Evolutionary conservation across 1,140 invertebrate genomes (phyloP), one percentile per base, ranked within the genome.

Genomic region (Drosophila carrolli): DNA sequence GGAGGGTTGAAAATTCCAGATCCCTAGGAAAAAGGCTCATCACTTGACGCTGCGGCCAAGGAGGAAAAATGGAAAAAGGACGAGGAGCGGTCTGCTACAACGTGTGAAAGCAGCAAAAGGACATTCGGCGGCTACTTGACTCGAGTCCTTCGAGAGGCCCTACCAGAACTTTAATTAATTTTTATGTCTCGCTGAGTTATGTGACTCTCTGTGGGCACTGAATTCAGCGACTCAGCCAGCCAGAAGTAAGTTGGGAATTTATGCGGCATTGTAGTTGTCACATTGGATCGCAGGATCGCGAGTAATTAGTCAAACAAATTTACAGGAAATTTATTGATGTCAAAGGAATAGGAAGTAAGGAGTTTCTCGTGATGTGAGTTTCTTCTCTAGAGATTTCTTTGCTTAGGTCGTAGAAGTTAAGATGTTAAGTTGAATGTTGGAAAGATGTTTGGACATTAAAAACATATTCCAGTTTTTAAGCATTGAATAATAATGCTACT

Each of bases 171-270:
- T 89, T 89, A 89, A 89, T 89, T 89, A 89, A 89, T 89, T 89
- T 89, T 77, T 73, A 80, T 83, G 76, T 80, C 75, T 53, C 29
- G 48, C 74, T 85, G 75, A 85, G 58, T 85, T 85, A 85, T 85
- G 78, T 78, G 82, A 85, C 82, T 75, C 75, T 44, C 83, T 88
- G 82, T 67, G 82, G 82, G 79, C 55, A 63, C 16, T 19, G 60
- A 63, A 59, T 11, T 53, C 32, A 19, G 32, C 50, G 14, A 11
- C 13, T 29, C 13, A 65, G 48, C 65, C 65, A 89, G 41, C 48
- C 74, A 80, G 79, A 84, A 89, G 70, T 89, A 89, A 89, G 37
- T 78, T 56, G 68, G 35, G 37, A 78, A 89, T 89, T 89, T 89
- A 89, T 83, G 70, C 62, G 48, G 32, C 54, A 14, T 53, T 55